phyloP scores from a whole-genome alignment of 2,113 vertebrate species.

The Lasiurus cinereus region DNA sequence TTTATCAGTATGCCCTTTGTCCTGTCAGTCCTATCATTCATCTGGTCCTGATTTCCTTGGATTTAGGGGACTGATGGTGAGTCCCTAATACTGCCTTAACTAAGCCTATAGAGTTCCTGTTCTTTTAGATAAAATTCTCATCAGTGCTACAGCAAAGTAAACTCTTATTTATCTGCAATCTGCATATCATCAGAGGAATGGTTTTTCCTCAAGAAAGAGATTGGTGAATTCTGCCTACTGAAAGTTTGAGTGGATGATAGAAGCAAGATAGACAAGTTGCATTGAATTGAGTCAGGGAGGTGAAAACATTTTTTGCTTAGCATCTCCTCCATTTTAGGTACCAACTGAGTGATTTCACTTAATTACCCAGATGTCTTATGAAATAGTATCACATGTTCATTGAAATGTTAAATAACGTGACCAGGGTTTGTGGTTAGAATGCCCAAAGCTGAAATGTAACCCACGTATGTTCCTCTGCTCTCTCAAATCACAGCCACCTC shows the following conservation, averaged over 20 bases:
- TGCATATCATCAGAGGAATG: neutral
- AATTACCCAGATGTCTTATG: neutral
- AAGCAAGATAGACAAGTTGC: neutral
- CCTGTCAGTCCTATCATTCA: neutral
- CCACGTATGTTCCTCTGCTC: neutral
- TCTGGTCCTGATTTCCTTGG: neutral
- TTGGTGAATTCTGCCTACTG: neutral
- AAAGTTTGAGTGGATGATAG: neutral
- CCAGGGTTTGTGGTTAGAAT: neutral
- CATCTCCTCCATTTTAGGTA: neutral
- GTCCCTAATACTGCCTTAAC: neutral
- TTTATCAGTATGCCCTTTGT: neutral
- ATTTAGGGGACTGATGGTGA: neutral
- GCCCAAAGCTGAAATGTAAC: neutral
- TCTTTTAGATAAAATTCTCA: neutral
- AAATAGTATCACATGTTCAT: neutral
- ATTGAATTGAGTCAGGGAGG: neutral
- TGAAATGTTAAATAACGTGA: neutral
- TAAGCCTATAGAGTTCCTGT: neutral
- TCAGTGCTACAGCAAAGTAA: neutral
- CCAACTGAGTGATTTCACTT: neutral
- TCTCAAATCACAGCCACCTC: neutral
- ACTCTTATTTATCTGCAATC: neutral
- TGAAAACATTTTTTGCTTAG: neutral
- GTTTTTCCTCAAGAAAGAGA: constrained; percentile 11